Evolutionary conservation across 1,140 invertebrate genomes (phyloP).

Genomic region (Pseudomyrmex cubaensis): DNA sequence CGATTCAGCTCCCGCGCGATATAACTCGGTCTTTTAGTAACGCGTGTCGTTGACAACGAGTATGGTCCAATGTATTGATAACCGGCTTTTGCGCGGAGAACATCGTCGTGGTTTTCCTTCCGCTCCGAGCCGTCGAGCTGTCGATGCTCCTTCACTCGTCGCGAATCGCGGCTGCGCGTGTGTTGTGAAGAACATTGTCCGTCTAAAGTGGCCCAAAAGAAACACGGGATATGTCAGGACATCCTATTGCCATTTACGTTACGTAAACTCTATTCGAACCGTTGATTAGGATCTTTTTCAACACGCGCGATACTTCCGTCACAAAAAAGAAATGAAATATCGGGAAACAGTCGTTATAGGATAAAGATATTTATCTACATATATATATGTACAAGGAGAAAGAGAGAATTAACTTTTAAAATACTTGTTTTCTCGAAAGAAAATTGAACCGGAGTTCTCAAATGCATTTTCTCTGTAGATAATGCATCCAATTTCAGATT

Average conservation of each 20-base stretch:
- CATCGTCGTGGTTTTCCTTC: conserved; percentile 1
- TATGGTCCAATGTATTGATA: conserved; percentile 64
- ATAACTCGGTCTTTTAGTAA: conserved; percentile 34
- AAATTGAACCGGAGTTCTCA: neutral
- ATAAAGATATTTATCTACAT: neutral
- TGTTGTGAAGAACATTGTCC: neutral
- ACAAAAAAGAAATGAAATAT: neutral
- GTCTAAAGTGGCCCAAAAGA: conserved; percentile 23
- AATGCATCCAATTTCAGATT: conserved; percentile 3
- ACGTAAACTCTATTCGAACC: neutral
- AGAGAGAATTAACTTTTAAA: conserved; percentile 1
- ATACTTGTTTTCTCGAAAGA: neutral
- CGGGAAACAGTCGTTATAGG: no score
- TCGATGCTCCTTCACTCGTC: neutral
- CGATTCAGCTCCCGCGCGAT: neutral
- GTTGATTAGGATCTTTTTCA: neutral
- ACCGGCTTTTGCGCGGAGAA: conserved; percentile 31
- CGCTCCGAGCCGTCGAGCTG: neutral
- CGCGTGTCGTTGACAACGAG: conserved; percentile 54
- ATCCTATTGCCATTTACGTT: neutral
- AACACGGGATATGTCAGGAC: conserved; percentile 17
- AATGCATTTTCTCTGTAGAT: conserved; percentile 2
- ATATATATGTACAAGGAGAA: neutral
- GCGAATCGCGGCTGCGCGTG: neutral
- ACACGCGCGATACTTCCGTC: no score